phyloP scores from a whole-genome alignment of 2,888 invertebrate genomes.

The Agrochola lychnidis region DNA sequence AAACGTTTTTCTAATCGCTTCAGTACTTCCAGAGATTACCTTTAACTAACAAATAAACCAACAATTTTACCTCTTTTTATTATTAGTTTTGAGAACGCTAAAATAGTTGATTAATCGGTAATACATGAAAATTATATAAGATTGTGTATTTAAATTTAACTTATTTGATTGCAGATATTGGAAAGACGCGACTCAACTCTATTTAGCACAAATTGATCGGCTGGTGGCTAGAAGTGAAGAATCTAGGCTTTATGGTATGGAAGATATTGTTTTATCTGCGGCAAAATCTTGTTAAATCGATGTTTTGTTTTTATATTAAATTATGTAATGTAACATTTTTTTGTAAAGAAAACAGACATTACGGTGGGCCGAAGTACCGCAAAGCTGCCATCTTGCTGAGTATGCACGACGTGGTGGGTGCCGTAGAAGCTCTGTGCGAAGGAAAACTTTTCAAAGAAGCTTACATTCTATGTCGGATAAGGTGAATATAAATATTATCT shows the following conservation, averaged over 20 bases:
- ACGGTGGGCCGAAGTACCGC: conserved; percentile 78
- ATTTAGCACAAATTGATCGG: conserved; percentile 90
- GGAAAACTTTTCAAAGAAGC: conserved; percentile 87
- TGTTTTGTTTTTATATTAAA: not conserved
- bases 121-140: not conserved
- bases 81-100: not conserved
- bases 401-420: conserved; percentile 90
- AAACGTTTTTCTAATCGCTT: not conserved
- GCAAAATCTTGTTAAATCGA: not conserved
- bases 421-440: conserved; percentile 86
- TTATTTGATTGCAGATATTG: conserved; percentile 83
- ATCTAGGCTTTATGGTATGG: conserved; percentile 79
- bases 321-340: not conserved
- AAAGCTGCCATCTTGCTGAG: conserved; percentile 85
- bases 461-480: conserved; percentile 51
- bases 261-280: not conserved
- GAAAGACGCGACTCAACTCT: conserved; percentile 90
- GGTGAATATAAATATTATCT: conserved; percentile 27
- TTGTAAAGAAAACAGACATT: conserved; percentile 64
- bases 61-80: not conserved
- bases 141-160: not conserved
- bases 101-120: not conserved
- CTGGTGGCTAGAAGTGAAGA: conserved; percentile 82
- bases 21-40: not conserved
- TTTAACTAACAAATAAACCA: not conserved